Base-by-base conservation (phyloP, 2,888 invertebrate species). In the Ctenicera cuprea region DNA sequence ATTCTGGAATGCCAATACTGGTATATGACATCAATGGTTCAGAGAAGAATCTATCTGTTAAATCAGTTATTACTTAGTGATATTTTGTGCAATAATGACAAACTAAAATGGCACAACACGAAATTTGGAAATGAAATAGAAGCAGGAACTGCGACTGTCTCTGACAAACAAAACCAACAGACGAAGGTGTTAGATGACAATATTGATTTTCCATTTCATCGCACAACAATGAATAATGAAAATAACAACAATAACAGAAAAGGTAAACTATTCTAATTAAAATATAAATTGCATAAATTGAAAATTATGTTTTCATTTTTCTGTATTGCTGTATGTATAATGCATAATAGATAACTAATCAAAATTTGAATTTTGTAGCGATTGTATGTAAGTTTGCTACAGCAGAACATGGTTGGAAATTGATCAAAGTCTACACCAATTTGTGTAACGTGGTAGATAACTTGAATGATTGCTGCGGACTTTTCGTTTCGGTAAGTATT, bases 1-100 rank as follows among this genome's bases (percentile, higher is more conserved):
- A 18, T 14, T 18, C 0, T 59, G 11, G 59, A 59, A 59, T 38
- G 18, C 12, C 59, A 59, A 8, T 59, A 38, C 18, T 59, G 59
- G 59, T 59, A 16, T 12, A 38, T 59, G 38, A 38, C 59, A 18
- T 11, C 38, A 38, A 7, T 18, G 12, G 20, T 59, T 11, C 14
- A n/a, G 20, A 38, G 38, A 38, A n/a, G 59, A 18, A 7, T 59
- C 3, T 4, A 38, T 11, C 1, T 7, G 12, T 59, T 59, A 16
- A 59, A 54, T 30, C 2, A 5, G 20, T 1, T 54, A 26, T 9
- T 54, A 26, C n/a, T 1, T 1, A 26, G 3, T 18, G 48, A 20
- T 5, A 48, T 3, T 48, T 48, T 48, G 1, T 2, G 1, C 20
- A 22, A 50, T 4, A 3, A 9, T 22, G 22, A 20, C 12, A 20